phyloP scores from a whole-genome alignment of 2,113 vertebrate species.

The Pterocles orientalis region DNA sequence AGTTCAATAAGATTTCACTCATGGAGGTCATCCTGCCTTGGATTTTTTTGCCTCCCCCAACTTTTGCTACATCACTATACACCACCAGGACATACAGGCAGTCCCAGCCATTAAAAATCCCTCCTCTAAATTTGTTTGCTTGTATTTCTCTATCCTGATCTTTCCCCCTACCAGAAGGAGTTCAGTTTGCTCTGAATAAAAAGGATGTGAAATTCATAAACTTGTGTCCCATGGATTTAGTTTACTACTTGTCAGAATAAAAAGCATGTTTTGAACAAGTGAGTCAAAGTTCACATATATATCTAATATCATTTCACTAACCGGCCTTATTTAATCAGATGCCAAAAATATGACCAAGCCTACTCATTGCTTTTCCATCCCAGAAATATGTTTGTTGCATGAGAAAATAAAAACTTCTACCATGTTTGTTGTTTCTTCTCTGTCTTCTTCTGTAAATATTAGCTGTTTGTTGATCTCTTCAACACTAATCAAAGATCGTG shows the following conservation, averaged over 20 bases:
- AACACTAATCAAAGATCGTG: conserved; percentile 89
- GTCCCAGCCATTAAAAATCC: not conserved
- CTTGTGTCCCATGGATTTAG: not conserved
- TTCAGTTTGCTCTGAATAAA: not conserved
- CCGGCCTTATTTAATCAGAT: conserved; percentile 20
- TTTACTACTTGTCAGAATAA: conserved; percentile 14
- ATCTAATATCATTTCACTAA: not conserved
- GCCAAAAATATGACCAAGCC: conserved; percentile 3
- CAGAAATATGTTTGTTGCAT: not conserved
- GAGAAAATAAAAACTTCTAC: conserved; percentile 61
- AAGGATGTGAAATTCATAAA: conserved; percentile 20
- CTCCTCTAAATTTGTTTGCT: not conserved
- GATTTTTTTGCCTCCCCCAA: not conserved
- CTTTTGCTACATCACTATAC: not conserved
- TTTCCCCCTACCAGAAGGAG: not conserved
- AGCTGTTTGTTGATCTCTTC: conserved; percentile 93
- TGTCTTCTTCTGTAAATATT: conserved; percentile 82
- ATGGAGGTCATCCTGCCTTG: not conserved
- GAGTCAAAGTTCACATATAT: not conserved
- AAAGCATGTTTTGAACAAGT: not conserved
- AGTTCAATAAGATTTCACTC: not conserved
- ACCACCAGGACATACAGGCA: not conserved
- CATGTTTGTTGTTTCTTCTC: conserved; percentile 74
- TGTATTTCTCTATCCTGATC: not conserved
- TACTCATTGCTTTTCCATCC: not conserved